A percentile compares a stretch with the other conserved stretches of the same genome.
These are phyloP conservation scores for Hyperoplus immaculatus DNA, from an alignment of 2,797 vertebrate species.

Conservation along the genomic window DNA sequence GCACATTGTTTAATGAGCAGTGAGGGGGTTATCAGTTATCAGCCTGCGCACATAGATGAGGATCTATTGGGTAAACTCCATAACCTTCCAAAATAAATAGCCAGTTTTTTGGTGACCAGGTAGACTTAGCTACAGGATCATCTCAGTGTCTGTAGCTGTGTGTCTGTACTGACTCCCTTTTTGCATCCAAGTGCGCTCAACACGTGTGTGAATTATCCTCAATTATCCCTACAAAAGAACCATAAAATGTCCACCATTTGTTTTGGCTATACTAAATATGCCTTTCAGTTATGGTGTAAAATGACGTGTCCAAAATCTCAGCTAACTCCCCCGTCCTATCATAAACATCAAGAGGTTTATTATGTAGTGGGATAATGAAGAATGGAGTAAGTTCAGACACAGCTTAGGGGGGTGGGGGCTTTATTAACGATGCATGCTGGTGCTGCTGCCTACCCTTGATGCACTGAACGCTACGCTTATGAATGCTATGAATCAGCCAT, in stretches of 20 bases:
- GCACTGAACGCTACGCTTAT: neutral
- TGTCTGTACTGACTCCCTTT: neutral
- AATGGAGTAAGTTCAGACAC: neutral
- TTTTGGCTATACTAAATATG: neutral
- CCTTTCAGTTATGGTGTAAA: neutral
- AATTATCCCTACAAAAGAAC: neutral
- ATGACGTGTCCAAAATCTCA: neutral
- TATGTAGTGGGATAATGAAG: neutral
- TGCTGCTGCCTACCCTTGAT: too few species aligned
- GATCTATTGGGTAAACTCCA: neutral
- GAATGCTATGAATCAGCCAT: too few species aligned
- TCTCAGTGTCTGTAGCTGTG: neutral
- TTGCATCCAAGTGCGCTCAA: neutral
- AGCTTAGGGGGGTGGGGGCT: too few species aligned
- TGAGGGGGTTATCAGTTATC: neutral
- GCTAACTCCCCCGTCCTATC: neutral
- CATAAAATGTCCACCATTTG: neutral
- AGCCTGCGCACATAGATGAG: neutral
- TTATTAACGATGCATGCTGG: too few species aligned
- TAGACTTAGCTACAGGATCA: neutral
- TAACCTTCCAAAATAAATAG: too few species aligned
- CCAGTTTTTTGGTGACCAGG: neutral
- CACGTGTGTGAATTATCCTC: neutral
- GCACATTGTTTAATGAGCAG: constrained; percentile 25
- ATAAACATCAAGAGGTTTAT: neutral